phyloP scores from a whole-genome alignment of 2,113 vertebrate genomes.

The Mystacornis crossleyi region DNA sequence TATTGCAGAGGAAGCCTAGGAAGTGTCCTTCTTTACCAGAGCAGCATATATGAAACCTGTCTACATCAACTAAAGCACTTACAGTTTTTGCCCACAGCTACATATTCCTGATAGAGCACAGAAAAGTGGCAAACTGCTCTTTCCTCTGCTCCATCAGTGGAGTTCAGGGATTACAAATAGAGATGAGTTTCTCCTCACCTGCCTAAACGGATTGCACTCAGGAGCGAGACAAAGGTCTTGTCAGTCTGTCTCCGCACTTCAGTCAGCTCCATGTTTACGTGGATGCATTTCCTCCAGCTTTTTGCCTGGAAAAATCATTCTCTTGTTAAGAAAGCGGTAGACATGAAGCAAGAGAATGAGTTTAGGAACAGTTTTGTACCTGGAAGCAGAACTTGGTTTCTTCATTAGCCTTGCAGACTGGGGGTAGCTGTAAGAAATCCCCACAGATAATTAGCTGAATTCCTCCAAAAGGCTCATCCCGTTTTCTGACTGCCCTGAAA shows the following conservation, averaged over 20 bases:
- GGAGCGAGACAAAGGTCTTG: slow-evolving; percentile 86
- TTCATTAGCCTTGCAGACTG: slow-evolving; percentile 85
- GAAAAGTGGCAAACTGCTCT: not conserved
- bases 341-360: not conserved
- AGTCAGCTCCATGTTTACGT: slow-evolving; percentile 91
- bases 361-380: slow-evolving; percentile 67
- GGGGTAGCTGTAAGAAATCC: slow-evolving; percentile 96
- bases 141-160: not conserved
- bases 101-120: not conserved
- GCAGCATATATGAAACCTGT: not conserved
- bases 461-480: slow-evolving; percentile 91
- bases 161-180: not conserved
- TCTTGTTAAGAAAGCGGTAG: not conserved
- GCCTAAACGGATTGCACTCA: slow-evolving; percentile 89
- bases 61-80: not conserved
- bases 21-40: not conserved
- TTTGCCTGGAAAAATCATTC: slow-evolving; percentile 77
- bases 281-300: slow-evolving; percentile 91
- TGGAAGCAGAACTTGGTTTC: slow-evolving; percentile 91
- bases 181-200: slow-evolving; percentile 71
- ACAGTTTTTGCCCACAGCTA: not conserved
- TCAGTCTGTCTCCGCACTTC: slow-evolving; percentile 91
- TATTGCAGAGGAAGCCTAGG: not conserved
- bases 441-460: slow-evolving; percentile 96
- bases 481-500: slow-evolving; percentile 84